Percentiles rank a stretch among this genome's conserved stretches.
These are phyloP conservation scores for Centroberyx gerrardi DNA, from an alignment of 2,797 vertebrate genomes.

Conservation along the genomic window DNA sequence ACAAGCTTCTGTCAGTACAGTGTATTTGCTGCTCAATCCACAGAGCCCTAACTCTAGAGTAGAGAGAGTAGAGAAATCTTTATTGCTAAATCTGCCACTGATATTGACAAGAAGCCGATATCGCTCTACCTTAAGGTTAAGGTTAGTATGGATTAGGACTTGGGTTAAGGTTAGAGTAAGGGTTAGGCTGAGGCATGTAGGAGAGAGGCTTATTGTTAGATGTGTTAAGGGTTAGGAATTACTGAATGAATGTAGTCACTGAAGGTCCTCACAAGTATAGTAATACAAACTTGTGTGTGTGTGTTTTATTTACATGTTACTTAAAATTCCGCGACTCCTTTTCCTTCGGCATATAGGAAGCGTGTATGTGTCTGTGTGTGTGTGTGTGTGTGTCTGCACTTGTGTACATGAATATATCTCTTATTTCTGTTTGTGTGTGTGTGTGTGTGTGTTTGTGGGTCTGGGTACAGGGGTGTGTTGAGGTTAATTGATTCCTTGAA, in stretches of 20 bases:
- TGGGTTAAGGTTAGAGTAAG: too few relatives aligned
- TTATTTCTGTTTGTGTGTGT: not conserved
- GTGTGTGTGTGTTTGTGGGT: conserved; percentile 3
- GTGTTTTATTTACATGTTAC: not conserved
- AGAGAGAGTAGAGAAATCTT: too few relatives aligned
- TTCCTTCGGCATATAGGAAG: not conserved
- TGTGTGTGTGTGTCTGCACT: not conserved
- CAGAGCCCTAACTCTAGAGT: too few relatives aligned
- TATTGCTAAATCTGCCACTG: not conserved
- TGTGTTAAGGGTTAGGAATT: too few relatives aligned
- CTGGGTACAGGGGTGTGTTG: conserved; percentile 2
- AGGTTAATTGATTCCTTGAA: conserved; percentile 55
- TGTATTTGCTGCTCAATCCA: too few relatives aligned
- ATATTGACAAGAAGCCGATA: not conserved
- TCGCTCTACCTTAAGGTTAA: too few relatives aligned
- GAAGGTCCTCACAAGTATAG: too few relatives aligned
- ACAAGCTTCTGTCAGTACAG: too few relatives aligned
- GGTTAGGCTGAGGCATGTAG: too few relatives aligned
- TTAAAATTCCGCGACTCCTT: too few relatives aligned
- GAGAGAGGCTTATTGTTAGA: too few relatives aligned
- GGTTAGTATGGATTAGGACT: not conserved
- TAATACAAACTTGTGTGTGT: not conserved
- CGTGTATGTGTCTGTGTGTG: not conserved
- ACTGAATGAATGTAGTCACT: too few relatives aligned
- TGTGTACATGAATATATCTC: not conserved